Evolutionary conservation across 2,888 invertebrate genomes (phyloP).

Genomic region (Lypha dubia): DNA sequence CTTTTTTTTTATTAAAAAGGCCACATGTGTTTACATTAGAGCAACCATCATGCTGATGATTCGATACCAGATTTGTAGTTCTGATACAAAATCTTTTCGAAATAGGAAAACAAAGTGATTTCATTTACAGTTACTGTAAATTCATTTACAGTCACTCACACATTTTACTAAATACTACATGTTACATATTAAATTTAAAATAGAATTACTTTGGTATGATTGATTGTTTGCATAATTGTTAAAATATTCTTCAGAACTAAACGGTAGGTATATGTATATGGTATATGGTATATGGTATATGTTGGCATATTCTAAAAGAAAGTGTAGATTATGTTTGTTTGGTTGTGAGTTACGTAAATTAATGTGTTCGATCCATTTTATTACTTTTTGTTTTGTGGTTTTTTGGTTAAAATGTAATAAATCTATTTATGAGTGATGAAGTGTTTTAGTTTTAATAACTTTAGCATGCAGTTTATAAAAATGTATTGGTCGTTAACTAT

Average conservation of each 20-base stretch:
- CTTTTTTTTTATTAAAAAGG: background rate
- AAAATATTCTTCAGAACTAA: background rate
- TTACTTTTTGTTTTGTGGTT: slow-evolving; percentile 52
- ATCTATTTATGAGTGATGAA: slow-evolving; percentile 44
- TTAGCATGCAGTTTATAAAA: background rate
- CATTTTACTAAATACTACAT: background rate
- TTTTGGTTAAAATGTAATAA: slow-evolving; percentile 49
- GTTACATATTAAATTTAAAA: background rate
- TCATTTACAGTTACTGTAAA: background rate
- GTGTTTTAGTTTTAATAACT: slow-evolving; percentile 31
- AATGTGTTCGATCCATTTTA: slow-evolving; percentile 6
- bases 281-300: too few species aligned
- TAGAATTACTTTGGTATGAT: background rate
- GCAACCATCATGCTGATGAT: background rate
- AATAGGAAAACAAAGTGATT: background rate
- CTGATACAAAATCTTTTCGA: background rate
- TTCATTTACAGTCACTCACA: background rate
- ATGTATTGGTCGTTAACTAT: background rate
- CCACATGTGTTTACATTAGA: background rate
- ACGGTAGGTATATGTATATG: too few species aligned
- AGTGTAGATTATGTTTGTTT: background rate
- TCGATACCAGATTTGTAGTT: background rate
- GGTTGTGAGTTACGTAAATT: slow-evolving; percentile 1
- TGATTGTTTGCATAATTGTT: background rate
- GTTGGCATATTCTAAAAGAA: background rate